These are phyloP conservation scores for Drosophila leontia DNA, from an alignment of 1,140 invertebrate species.

Conservation along the genomic window DNA sequence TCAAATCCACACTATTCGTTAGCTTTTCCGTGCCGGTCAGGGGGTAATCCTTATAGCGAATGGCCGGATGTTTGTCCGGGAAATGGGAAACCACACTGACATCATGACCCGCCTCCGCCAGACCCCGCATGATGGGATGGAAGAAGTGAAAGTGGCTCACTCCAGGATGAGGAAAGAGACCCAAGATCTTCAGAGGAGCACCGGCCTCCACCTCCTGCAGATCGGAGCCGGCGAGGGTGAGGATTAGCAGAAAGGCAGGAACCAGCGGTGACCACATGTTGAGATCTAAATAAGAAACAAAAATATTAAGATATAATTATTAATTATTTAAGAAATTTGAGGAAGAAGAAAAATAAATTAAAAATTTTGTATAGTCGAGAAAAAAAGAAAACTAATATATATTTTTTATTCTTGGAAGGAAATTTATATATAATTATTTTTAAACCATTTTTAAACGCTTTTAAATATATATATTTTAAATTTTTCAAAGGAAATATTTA, in stretches of 20 bases:
- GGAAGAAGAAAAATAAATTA: background rate
- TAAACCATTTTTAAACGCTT: too few species aligned
- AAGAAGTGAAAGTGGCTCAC: slow-evolving; percentile 91
- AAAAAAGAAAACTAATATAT: background rate
- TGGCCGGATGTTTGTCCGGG: slow-evolving; percentile 85
- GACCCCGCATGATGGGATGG: slow-evolving; percentile 87
- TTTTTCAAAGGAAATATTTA: background rate
- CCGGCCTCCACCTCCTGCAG: slow-evolving; percentile 69
- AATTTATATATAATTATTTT: background rate
- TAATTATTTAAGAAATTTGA: background rate
- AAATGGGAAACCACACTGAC: slow-evolving; percentile 90
- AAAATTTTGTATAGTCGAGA: background rate
- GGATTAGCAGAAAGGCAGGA: slow-evolving; percentile 22
- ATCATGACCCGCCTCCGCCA: slow-evolving; percentile 89
- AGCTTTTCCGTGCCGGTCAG: slow-evolving; percentile 81
- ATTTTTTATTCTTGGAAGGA: background rate
- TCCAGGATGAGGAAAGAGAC: slow-evolving; percentile 88
- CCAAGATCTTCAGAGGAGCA: slow-evolving; percentile 87
- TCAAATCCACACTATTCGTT: slow-evolving; percentile 72
- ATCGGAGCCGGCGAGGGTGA: slow-evolving; percentile 11
- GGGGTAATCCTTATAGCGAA: slow-evolving; percentile 87
- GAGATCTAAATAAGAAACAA: background rate
- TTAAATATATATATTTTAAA: too few species aligned
- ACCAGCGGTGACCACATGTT: slow-evolving; percentile 42
- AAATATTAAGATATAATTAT: too few species aligned